Evolutionary conservation across 2,113 vertebrate genomes (phyloP), one percentile per base, ranked within the genome.

Genomic region (Drymodes brunneopygia): DNA sequence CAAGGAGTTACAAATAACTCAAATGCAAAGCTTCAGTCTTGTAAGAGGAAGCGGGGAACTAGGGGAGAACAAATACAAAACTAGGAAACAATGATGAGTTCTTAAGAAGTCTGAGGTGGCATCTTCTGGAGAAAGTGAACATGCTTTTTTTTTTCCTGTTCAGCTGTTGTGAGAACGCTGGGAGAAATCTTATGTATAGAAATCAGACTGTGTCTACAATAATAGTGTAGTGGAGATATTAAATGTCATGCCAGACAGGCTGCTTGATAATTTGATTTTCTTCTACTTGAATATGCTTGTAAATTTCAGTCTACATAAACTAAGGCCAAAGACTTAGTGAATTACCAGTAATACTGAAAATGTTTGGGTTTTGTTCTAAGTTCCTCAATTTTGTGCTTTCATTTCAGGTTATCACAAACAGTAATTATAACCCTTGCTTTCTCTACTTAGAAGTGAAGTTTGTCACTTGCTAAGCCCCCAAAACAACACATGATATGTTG

Each of bases 1-100:
- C 48, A 85, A 78, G 36, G 48, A 90, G 40, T 75, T 91, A 72
- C 33, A 87, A 81, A 67, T 62, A 81, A 84, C 50, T 79, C 7
- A 64, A 71, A 56, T 42, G n/a, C 53, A 64, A 48, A 90, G 82
- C 14, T 90, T 80, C 0, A 0, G 18, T 89, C 15, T 58, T 58
- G 4, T 66, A 81, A 83, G 81, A 81, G 64, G 28, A 36, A 58
- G 60, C 35, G 11, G 24, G n/a, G 9, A 92, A 29, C 24, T 40
- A 47, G 24, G n/a, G 36, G 48, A 64, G 15, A 87, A 38, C 6
- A 91, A 72, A 31, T 48, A 31, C 11, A 38, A 74, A 62, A 73
- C 69, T 81, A 69, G 60, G 23, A 79, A 40, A 44, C 28, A 60
- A 2, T 57, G 13, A 19, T 27, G 40, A 66, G 8, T 74, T 79